Base-by-base conservation (phyloP, 2,888 invertebrate genomes). In the Vanessa cardui region DNA sequence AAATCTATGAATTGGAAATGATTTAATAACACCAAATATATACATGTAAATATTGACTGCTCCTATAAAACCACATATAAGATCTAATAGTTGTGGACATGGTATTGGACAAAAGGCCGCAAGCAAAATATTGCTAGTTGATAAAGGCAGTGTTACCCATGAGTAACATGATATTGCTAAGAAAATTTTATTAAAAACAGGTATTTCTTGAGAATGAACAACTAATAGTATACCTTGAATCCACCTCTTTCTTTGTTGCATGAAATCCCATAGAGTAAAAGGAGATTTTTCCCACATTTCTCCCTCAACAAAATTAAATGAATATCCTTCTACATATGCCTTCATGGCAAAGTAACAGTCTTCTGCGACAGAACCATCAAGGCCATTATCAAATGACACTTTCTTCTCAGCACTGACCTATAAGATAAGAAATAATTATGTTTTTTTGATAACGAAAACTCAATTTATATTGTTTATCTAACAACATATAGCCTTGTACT, bases 211-310 rank as follows among this genome's bases (percentile, higher is more conserved):
- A 66, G 97, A 97, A 88, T 98, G 97, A 58, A 98, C 97, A 26
- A 98, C 98, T 71, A 98, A 92, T 26, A 97, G 94, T 78, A 98
- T 98, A 82, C 98, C 98, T 93, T 98, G 97, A 64, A 99, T 94
- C 99, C 99, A 99, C 64, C 99, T 94, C 85, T 99, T 99, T 68
- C 99, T 94, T 83, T 99, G 99, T 86, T 99, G 98, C 76, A 99
- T 95, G 81, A 99, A 98, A 86, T 99, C 99, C 95, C 96, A 96
- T 45, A 99, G 89, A 2, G 98, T 97, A 86, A 99, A 99, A 4
- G 99, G 99, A 7, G 98, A 98, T 84, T 99, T 99, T 85, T 99
- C 99, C 96, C 98, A 98, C 99, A 99, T 99, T 92, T 99, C 99
- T 60, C 99, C 99, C 86, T 99, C 99, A 74, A 99, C 96, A 89